Evolutionary conservation across 2,888 invertebrate genomes (phyloP).

Genomic region (Biston stratarius): DNA sequence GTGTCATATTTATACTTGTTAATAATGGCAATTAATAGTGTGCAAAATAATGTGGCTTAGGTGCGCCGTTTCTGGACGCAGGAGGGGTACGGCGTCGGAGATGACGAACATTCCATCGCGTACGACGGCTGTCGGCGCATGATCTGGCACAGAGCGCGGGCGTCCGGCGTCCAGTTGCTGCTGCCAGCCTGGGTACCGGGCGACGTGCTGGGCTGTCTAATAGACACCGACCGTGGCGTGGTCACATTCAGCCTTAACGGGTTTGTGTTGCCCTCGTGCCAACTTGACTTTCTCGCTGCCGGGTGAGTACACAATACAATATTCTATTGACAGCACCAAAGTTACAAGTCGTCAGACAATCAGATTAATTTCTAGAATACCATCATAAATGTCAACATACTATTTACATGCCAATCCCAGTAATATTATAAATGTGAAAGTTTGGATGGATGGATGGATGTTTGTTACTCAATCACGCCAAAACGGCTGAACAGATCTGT

Average conservation of each 20-base stretch:
- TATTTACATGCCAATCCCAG: too few relatives aligned
- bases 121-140: slow-evolving; percentile 97
- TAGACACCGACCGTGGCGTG: slow-evolving; percentile 91
- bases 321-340: too few relatives aligned
- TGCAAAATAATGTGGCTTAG: not conserved
- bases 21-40: too few relatives aligned
- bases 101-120: slow-evolving; percentile 94
- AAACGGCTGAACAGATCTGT: too few relatives aligned
- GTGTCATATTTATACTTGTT: too few relatives aligned
- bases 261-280: not conserved
- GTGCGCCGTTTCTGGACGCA: slow-evolving; percentile 57
- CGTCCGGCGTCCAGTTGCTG: slow-evolving; percentile 80
- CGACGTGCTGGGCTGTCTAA: slow-evolving; percentile 93
- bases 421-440: too few relatives aligned
- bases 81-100: slow-evolving; percentile 98
- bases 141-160: slow-evolving; percentile 95
- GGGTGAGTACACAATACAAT: not conserved
- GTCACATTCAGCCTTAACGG: slow-evolving; percentile 95
- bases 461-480: too few relatives aligned
- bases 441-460: too few relatives aligned
- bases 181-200: slow-evolving; percentile 92
- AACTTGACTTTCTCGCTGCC: not conserved
- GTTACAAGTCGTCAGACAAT: not conserved
- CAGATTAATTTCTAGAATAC: too few relatives aligned
- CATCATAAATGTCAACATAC: too few relatives aligned